These are phyloP conservation scores for Atrichornis clamosus DNA, from an alignment of 2,113 vertebrate genomes.

Conservation along the genomic window DNA sequence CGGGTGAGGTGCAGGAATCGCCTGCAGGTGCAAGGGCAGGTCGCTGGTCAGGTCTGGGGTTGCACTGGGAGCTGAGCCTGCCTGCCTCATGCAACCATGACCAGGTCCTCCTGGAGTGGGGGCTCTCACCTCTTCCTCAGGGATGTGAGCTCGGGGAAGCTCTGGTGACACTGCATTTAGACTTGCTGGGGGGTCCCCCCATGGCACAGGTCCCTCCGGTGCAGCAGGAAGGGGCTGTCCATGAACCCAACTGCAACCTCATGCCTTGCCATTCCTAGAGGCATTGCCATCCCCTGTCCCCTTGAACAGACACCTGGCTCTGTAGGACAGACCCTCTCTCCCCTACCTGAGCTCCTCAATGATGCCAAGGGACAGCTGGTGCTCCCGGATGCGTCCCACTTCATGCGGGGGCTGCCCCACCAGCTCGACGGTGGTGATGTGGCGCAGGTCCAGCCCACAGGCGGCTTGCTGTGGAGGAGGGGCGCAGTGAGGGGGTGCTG, in stretches of 20 bases:
- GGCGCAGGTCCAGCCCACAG: conserved; percentile 88
- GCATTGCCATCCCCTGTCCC: accelerated
- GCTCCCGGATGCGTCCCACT: conserved; percentile 87
- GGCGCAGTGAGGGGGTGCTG: not conserved
- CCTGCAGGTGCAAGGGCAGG: conserved; percentile 64
- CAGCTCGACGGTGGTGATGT: conserved; percentile 86
- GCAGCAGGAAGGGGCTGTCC: not conserved
- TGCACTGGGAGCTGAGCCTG: not conserved
- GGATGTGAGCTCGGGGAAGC: not conserved
- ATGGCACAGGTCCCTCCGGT: accelerated
- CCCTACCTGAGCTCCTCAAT: conserved; percentile 89
- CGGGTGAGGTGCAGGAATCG: conserved; percentile 84
- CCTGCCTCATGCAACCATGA: accelerated
- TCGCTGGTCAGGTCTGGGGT: not conserved
- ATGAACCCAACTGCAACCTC: accelerated
- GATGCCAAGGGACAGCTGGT: conserved; percentile 75
- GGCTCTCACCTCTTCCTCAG: not conserved
- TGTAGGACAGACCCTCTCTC: not conserved
- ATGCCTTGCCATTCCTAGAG: not conserved
- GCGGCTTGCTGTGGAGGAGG: conserved; percentile 74
- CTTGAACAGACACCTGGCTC: accelerated
- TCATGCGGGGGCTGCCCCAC: conserved; percentile 84
- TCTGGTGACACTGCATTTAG: not conserved
- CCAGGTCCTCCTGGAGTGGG: not conserved
- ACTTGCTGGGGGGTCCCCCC: not conserved